Conservation (phyloP, 2,888 invertebrate genomes). For the Lissocephala sabroskyi region DNA sequence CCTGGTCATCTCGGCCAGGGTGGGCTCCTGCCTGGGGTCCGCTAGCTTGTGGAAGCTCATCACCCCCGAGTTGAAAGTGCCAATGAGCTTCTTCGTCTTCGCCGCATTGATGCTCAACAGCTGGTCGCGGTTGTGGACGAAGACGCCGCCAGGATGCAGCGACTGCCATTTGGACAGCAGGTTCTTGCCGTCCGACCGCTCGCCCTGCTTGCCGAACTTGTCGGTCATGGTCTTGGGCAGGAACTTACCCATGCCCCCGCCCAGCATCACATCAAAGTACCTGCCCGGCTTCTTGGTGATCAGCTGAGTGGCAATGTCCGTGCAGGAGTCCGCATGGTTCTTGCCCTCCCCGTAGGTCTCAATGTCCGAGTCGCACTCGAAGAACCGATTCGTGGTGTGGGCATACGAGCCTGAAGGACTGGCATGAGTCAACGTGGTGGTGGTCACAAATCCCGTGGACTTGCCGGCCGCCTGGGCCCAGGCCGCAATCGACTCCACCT, state of each 20-base stretch:
- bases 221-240: conserved; percentile 75
- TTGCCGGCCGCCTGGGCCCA: conserved; percentile 79
- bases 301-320: conserved; percentile 84
- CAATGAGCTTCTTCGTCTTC: conserved; percentile 74
- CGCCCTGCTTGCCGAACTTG: conserved; percentile 73
- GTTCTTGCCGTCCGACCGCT: conserved; percentile 77
- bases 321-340: conserved; percentile 70
- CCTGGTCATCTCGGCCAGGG: conserved; percentile 78
- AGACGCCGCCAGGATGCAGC: conserved; percentile 73
- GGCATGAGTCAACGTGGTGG: conserved; percentile 84
- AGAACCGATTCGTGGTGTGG: conserved; percentile 78
- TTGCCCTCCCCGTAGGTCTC: conserved; percentile 18
- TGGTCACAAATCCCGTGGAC: conserved; percentile 80
- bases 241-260: conserved; percentile 82
- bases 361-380: conserved; percentile 80
- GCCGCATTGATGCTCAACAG: conserved; percentile 73
- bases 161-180: conserved; percentile 79
- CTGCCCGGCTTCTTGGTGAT: conserved; percentile 79
- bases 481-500: conserved; percentile 78
- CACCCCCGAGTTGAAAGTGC: conserved; percentile 74
- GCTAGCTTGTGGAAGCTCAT: conserved; percentile 76
- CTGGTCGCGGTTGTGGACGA: conserved; percentile 76
- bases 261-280: conserved; percentile 82
- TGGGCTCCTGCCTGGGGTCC: conserved; percentile 73
- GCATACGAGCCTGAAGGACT: conserved; percentile 80